Conservation (phyloP, 2,888 invertebrate species). For the Rotaria macrura region DNA sequence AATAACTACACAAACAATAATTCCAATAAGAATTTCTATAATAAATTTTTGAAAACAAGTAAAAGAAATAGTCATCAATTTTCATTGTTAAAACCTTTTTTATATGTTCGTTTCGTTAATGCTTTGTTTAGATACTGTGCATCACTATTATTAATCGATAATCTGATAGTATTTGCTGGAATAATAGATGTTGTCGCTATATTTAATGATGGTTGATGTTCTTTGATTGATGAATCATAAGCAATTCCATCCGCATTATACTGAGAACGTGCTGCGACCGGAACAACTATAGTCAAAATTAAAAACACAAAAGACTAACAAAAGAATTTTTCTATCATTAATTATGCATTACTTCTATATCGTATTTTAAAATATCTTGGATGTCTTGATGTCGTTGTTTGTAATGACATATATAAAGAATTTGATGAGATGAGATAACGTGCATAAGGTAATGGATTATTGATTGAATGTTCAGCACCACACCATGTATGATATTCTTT, state of each 20-base stretch:
- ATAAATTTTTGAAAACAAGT: neutral
- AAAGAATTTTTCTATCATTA: neutral
- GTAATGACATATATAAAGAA: neutral
- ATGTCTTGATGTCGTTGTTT: neutral
- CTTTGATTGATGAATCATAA: neutral
- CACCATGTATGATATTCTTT: slow-evolving; percentile 1
- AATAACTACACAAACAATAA: neutral
- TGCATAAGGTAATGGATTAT: neutral
- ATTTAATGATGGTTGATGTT: neutral
- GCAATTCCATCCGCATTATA: neutral
- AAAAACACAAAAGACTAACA: neutral
- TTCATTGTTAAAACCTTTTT: neutral
- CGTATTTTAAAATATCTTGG: slow-evolving; percentile 9
- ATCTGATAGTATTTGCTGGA: neutral
- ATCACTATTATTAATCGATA: neutral
- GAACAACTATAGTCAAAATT: neutral
- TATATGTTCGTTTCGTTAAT: neutral
- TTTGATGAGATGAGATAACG: neutral
- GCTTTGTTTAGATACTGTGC: neutral
- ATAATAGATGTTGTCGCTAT: neutral
- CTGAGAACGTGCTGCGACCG: neutral
- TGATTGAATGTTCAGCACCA: neutral
- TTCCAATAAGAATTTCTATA: slow-evolving; percentile 3
- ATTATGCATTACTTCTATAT: neutral
- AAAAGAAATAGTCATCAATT: neutral